Conservation (phyloP, 2,113 vertebrate species). For the Megalops atlanticus region DNA sequence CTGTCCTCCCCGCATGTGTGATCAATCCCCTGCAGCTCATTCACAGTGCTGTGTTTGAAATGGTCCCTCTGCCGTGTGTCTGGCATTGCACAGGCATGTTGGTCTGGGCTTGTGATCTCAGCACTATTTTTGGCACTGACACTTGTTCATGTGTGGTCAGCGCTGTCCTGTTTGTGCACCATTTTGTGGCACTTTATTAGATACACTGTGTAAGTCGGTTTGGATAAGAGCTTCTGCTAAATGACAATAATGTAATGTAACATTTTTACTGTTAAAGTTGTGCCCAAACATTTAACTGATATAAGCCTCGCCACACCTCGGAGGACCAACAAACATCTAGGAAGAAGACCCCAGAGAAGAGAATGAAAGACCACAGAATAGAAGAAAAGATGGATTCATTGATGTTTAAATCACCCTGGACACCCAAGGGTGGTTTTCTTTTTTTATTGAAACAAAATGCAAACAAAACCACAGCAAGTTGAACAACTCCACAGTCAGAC, state of each 20-base stretch:
- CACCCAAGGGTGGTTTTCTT: not conserved
- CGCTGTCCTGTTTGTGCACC: too few relatives aligned
- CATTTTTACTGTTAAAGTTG: not conserved
- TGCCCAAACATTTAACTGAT: not conserved
- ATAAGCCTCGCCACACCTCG: not conserved
- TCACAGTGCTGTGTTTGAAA: too few relatives aligned
- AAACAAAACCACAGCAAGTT: not conserved
- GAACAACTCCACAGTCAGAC: not conserved
- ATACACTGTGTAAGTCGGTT: too few relatives aligned
- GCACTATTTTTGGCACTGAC: too few relatives aligned
- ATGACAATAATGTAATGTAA: not conserved
- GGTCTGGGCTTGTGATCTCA: too few relatives aligned
- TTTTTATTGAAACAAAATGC: constrained; percentile 3
- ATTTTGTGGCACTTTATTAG: too few relatives aligned
- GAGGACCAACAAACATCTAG: not conserved
- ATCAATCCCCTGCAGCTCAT: too few relatives aligned
- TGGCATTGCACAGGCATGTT: too few relatives aligned
- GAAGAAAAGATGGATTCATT: not conserved
- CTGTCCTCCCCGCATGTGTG: too few relatives aligned
- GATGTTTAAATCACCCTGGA: not conserved
- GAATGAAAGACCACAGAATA: not conserved
- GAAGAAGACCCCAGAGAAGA: not conserved
- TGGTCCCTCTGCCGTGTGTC: too few relatives aligned
- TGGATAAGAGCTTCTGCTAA: not conserved
- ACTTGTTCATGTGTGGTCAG: too few relatives aligned